These are phyloP conservation scores for Heliconius melpomene DNA, from an alignment of 1,140 invertebrate genomes.

Conservation along the genomic window DNA sequence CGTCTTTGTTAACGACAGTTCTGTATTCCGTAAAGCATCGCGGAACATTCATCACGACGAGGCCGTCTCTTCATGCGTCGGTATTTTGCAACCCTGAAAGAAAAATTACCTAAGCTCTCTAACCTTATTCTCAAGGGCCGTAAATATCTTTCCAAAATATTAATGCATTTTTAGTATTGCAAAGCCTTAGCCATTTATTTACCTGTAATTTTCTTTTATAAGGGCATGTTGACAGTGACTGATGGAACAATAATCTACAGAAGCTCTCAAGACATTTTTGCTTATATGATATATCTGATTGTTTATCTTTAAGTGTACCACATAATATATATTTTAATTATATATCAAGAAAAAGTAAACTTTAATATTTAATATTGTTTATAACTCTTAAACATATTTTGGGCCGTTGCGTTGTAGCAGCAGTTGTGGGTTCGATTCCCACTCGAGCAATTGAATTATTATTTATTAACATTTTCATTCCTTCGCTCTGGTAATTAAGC, in stretches of 20 bases:
- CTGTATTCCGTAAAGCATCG: slow-evolving; percentile 11
- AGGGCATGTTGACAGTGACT: neutral
- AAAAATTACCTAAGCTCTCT: slow-evolving; percentile 9
- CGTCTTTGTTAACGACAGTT: slow-evolving; percentile 2
- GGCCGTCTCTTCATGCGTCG: slow-evolving; percentile 1
- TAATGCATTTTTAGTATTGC: slow-evolving; percentile 8
- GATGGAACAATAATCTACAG: neutral
- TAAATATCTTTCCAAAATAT: neutral
- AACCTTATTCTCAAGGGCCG: slow-evolving; percentile 9
- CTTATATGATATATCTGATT: too few relatives aligned
- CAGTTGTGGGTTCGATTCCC: too few relatives aligned
- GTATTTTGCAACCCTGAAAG: neutral
- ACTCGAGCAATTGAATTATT: too few relatives aligned
- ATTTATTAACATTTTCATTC: too few relatives aligned
- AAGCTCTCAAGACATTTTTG: too few relatives aligned
- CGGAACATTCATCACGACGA: neutral
- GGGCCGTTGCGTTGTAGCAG: too few relatives aligned
- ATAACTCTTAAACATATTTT: too few relatives aligned
- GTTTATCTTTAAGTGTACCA: too few relatives aligned
- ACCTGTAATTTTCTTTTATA: neutral
- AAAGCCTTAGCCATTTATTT: neutral
- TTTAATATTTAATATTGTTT: too few relatives aligned
- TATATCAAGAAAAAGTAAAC: too few relatives aligned
- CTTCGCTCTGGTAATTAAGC: too few relatives aligned
- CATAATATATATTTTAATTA: too few relatives aligned